Percentiles rank a stretch among this genome's conserved stretches.
Evolutionary conservation across 2,113 vertebrate species (phyloP).

Genomic region (Gymnocephalus cernua): DNA sequence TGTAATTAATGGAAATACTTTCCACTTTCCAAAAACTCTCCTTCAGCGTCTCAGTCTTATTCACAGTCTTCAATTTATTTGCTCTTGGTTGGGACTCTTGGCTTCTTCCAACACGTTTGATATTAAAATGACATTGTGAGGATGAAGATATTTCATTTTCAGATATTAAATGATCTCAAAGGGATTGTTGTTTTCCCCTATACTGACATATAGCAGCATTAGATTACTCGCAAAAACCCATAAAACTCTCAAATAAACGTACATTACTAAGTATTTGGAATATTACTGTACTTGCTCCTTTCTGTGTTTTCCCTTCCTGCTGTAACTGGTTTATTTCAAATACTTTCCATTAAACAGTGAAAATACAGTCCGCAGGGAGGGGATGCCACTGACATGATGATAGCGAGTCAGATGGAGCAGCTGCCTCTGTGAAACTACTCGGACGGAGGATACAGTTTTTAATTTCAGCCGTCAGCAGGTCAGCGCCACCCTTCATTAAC

Average conservation of each 20-base stretch:
- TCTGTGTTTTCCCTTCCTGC: not conserved
- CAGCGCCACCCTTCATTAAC: slow-evolving; percentile 69
- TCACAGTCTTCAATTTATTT: too few species aligned
- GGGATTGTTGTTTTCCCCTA: too few species aligned
- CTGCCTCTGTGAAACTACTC: not conserved
- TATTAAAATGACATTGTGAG: too few species aligned
- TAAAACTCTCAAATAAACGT: slow-evolving; percentile 5
- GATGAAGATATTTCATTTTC: not conserved
- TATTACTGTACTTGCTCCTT: not conserved
- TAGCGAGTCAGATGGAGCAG: not conserved
- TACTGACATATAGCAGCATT: slow-evolving; percentile 1
- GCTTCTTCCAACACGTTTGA: too few species aligned
- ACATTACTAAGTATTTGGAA: not conserved
- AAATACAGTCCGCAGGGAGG: slow-evolving; percentile 14
- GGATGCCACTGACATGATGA: slow-evolving; percentile 11
- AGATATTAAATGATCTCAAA: slow-evolving; percentile 3
- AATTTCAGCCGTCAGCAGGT: slow-evolving; percentile 65
- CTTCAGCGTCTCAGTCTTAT: too few species aligned
- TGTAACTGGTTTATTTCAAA: not conserved
- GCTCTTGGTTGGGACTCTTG: too few species aligned
- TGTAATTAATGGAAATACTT: too few species aligned
- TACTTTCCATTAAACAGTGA: not conserved
- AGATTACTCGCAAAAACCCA: slow-evolving; percentile 3
- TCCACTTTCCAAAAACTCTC: too few species aligned
- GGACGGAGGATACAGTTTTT: slow-evolving; percentile 35